Percentiles rank a stretch among this genome's conserved stretches.
phyloP scores from a whole-genome alignment of 1,140 invertebrate species.

The Dendrolimus punctatus region DNA sequence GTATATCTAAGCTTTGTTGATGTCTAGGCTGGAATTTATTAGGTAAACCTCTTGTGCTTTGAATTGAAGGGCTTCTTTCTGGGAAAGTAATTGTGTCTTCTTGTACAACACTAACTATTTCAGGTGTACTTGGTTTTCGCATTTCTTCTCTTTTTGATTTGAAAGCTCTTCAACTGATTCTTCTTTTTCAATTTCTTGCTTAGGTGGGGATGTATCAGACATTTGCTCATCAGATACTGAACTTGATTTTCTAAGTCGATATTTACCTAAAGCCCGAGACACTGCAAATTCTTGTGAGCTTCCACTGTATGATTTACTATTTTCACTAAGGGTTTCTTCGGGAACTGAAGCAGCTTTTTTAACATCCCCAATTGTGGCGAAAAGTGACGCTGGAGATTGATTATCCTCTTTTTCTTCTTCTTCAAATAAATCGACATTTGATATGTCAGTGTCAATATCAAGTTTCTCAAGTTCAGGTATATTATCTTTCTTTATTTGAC shows the following conservation, averaged over 20 bases:
- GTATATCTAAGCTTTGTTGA: conserved; percentile 87
- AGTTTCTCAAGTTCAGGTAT: conserved; percentile 66
- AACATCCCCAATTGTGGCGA: conserved; percentile 81
- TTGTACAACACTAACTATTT: conserved; percentile 48
- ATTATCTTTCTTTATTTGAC: conserved; percentile 65
- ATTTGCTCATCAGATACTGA: conserved; percentile 78
- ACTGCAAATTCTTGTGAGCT: conserved; percentile 85
- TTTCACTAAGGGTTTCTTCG: conserved; percentile 73
- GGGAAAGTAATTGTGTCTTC: conserved; percentile 65
- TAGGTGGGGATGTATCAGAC: conserved; percentile 60
- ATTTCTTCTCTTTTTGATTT: conserved; percentile 43
- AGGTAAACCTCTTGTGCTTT: conserved; percentile 72
- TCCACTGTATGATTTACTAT: conserved; percentile 70
- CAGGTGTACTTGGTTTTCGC: conserved; percentile 52
- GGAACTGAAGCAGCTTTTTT: conserved; percentile 74
- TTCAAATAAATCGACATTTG: conserved; percentile 73
- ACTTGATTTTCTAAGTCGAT: conserved; percentile 82
- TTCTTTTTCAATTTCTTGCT: conserved; percentile 64
- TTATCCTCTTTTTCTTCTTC: conserved; percentile 77
- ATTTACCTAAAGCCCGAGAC: conserved; percentile 86
- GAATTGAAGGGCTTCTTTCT: conserved; percentile 78
- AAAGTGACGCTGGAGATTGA: conserved; percentile 76
- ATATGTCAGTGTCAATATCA: conserved; percentile 71
- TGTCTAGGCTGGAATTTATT: conserved; percentile 77
- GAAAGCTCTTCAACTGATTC: conserved; percentile 33